Conservation (phyloP, 30 jellyfish, hydroid and myxozoan species). For the Hydractinia echinata region DNA sequence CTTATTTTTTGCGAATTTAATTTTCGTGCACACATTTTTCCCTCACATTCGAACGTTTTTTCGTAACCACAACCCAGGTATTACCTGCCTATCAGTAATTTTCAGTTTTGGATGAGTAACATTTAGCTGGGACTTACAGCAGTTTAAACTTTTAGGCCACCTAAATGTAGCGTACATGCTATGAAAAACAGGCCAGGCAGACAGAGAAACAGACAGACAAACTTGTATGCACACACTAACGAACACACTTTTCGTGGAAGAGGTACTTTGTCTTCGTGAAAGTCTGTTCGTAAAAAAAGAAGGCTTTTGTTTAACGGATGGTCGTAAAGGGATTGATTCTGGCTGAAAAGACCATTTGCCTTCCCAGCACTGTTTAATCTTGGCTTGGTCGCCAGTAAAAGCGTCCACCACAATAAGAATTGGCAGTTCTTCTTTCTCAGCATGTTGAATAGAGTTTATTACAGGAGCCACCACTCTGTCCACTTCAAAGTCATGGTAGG, state of each 20-base stretch:
- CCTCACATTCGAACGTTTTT: too few species aligned
- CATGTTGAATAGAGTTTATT: constrained; percentile 42
- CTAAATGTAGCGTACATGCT: neutral
- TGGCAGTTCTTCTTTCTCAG: constrained; percentile 65
- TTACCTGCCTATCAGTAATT: too few species aligned
- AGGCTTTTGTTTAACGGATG: constrained; percentile 56
- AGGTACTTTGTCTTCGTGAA: constrained; percentile 66
- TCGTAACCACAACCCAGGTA: too few species aligned
- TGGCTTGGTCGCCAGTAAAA: constrained; percentile 75
- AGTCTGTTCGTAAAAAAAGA: constrained; percentile 73
- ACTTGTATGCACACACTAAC: neutral
- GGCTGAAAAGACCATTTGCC: constrained; percentile 78
- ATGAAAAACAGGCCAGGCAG: neutral
- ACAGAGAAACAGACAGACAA: neutral
- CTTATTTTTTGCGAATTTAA: too few species aligned
- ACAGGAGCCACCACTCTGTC: constrained; percentile 59
- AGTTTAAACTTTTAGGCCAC: too few species aligned
- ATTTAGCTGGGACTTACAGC: too few species aligned
- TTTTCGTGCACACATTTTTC: too few species aligned
- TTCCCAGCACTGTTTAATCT: constrained; percentile 60
- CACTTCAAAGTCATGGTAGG: constrained; percentile 59
- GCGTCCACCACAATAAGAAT: constrained; percentile 98
- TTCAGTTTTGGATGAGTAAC: too few species aligned
- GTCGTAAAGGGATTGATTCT: constrained; percentile 39
- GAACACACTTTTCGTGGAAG: constrained; percentile 80